phyloP scores from a whole-genome alignment of 2,113 vertebrate genomes.

The Oryzias javanicus region DNA sequence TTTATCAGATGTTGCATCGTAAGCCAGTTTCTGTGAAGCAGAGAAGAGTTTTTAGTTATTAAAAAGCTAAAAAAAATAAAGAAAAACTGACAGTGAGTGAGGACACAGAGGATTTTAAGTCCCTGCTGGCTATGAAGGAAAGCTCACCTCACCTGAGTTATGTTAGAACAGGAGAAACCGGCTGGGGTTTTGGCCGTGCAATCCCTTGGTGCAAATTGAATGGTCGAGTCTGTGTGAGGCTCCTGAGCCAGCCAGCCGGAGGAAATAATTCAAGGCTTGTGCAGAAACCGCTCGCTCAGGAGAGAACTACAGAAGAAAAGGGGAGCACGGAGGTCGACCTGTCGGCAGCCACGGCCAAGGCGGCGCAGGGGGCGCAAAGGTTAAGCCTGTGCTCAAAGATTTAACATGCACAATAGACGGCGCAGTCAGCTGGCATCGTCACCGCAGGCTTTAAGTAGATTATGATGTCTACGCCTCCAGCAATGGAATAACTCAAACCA shows the following conservation, averaged over 20 bases:
- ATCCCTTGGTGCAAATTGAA: constrained; percentile 74
- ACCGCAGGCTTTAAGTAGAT: constrained; percentile 21
- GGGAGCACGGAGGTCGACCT: constrained; percentile 19
- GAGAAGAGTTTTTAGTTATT: not conserved
- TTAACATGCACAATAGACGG: not conserved
- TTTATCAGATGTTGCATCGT: not conserved
- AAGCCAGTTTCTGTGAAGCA: not conserved
- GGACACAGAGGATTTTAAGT: constrained; percentile 11
- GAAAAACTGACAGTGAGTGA: constrained; percentile 2
- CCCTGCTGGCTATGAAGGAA: constrained; percentile 1
- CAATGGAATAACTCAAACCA: constrained; percentile 28
- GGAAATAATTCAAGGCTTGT: constrained; percentile 13
- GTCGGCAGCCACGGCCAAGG: constrained; percentile 28
- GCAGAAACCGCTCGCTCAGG: constrained; percentile 44
- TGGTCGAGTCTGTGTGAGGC: constrained; percentile 67
- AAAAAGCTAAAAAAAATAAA: constrained; percentile 9
- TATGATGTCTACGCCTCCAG: constrained; percentile 28
- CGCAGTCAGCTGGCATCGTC: constrained; percentile 10
- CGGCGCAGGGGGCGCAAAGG: not conserved
- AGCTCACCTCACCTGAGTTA: constrained; percentile 56
- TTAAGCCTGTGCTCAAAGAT: not conserved
- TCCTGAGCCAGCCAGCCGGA: constrained; percentile 35
- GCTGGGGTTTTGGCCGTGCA: constrained; percentile 37
- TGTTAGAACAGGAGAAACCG: constrained; percentile 22
- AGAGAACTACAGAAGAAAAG: constrained; percentile 20